Base-by-base conservation (phyloP, 2,888 invertebrate species). In the Celastrina argiolus region DNA sequence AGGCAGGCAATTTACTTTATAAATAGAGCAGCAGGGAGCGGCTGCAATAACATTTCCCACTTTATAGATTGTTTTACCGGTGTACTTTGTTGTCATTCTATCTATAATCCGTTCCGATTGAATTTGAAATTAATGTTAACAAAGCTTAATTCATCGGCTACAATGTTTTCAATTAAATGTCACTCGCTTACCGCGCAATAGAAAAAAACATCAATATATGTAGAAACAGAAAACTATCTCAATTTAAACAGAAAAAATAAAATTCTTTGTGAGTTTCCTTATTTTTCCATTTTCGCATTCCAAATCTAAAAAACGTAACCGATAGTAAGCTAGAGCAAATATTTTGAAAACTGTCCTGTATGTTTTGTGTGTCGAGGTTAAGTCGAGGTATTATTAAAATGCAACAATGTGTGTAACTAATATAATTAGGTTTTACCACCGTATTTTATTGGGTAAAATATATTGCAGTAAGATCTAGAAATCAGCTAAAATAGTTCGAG, bases 1-100 rank as follows among this genome's bases (percentile, higher is more conserved):
- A 78, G 82, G 79, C 79, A 78, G 79, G 80, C 84, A 84, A 87
- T 88, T 87, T 85, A 83, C 85, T 86, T 84, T 88, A 86, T 86
- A 88, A 87, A 89, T 87, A 88, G 85, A 82, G 81, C 75, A 75
- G 72, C 74, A 76, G 84, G 89, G 89, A 81, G 89, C 78, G 90
- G 80, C 84, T 73, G 77, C 78, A 81, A 78, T 87, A 84, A 84
- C 84, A 80, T 77, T 81, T 80, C 72, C 81, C 83, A 83, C 81
- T 87, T 85, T 85, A 85, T 83, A 85, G 82, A 87, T 83, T 83
- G 84, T 84, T 84, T 81, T 77, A 61, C 61, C 59, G 59, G 26
- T 39, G 14, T 39, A 61, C 61, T 22, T n/a, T 61, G 61, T 59
- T 59, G 36, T 61, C 36, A 59, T 59, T 59, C 36, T 36, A 36